These are phyloP conservation scores for Anniella stebbinsi DNA, from an alignment of 2,797 vertebrate genomes.

Conservation along the genomic window DNA sequence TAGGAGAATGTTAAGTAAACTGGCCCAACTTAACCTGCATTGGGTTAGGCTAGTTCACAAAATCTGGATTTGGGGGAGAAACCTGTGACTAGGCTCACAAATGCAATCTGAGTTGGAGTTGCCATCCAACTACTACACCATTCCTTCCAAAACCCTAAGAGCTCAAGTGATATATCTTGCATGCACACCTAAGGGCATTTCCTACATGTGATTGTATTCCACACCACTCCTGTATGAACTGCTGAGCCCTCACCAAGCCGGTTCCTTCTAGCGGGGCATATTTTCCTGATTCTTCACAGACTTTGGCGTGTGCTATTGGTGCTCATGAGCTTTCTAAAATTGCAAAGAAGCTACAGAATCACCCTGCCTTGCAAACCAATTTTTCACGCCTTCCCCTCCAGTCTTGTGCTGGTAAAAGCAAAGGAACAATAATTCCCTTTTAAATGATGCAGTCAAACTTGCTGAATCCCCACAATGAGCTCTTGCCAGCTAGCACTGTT, in stretches of 20 bases:
- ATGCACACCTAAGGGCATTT: not conserved
- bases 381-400: not conserved
- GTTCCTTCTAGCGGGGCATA: not conserved
- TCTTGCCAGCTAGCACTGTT: constrained; percentile 57
- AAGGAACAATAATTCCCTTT: constrained; percentile 52
- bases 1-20: too few relatives aligned
- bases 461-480: constrained; percentile 62
- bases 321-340: constrained; percentile 12
- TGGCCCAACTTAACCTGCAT: too few relatives aligned
- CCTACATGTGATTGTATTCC: not conserved
- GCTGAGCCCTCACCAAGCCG: not conserved
- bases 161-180: not conserved
- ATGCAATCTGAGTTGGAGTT: too few relatives aligned
- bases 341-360: not conserved
- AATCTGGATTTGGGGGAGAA: too few relatives aligned
- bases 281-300: not conserved
- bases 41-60: too few relatives aligned
- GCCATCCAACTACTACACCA: too few relatives aligned
- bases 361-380: constrained; percentile 2
- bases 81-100: too few relatives aligned
- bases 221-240: not conserved
- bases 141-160: too few relatives aligned
- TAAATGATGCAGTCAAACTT: constrained; percentile 63
- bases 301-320: too few relatives aligned
- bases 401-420: constrained; percentile 40